Evolutionary conservation across 2,113 vertebrate species (phyloP), one percentile per base, ranked within the genome.

Genomic region (Vimba vimba): DNA sequence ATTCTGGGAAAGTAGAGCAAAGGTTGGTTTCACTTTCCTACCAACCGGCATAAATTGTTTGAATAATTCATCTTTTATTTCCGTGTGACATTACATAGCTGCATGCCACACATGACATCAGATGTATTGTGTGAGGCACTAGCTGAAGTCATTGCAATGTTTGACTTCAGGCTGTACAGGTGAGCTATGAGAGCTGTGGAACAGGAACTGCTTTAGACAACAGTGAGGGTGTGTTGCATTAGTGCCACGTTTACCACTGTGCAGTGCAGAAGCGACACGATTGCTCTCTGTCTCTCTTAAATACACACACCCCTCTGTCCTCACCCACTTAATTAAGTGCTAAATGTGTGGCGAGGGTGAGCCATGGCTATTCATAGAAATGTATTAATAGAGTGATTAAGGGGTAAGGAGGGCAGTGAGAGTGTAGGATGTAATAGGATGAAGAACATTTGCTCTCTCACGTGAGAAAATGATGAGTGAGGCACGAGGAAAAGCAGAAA

Each of bases 301-400:
- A 39, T 57, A 83, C 77, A 77, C 69, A 39, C 39, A 36, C 55
- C 71, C 25, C 60, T 39, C 62, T 68, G 73, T 79, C 73, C 79
- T 60, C 79, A 82, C 82, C 79, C 13, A 57, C 60, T 88, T 88
- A 85, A 89, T 88, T 84, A 85, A 88, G 86, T 82, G 64, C 73
- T 85, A 86, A 86, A 88, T 88, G 86, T 74, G 71, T 85, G 33
- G 85, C 36, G 76, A 27, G 82, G 78, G 66, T 73, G 84, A 86
- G 82, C 27, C 59, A 45, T 23, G 64, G 62, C 83, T 89, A 89
- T 89, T 89, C 66, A 85, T 89, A 86, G 88, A 75, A 17, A 47
- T 82, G 82, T 89, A 89, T 89, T 89, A 87, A 87, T 87, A 89
- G 88, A 82, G 57, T 87, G 86, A 89, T 87, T 89, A 87, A 89